A percentile compares a stretch with the other conserved stretches of the same genome.
phyloP scores from a whole-genome alignment of 1,140 invertebrate species.

The Diabrotica undecimpunctata region DNA sequence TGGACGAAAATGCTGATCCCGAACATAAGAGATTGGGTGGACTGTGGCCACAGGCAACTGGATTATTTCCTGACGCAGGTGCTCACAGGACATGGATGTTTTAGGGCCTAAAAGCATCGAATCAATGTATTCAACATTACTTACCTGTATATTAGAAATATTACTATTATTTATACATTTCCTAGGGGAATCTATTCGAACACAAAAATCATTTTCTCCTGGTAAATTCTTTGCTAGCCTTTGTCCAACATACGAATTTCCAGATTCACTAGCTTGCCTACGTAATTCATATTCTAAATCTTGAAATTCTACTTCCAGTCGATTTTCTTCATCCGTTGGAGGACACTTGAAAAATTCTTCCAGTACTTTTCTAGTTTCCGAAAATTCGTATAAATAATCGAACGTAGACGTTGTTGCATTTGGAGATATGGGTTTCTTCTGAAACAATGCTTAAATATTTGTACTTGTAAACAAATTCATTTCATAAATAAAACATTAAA shows the following conservation, averaged over 20 bases:
- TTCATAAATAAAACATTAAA: no score
- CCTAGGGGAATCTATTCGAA: conserved; percentile 53
- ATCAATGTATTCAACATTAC: conserved; percentile 10
- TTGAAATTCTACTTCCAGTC: conserved; percentile 47
- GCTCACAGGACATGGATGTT: no score
- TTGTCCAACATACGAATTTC: conserved; percentile 79
- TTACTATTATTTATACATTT: conserved; percentile 54
- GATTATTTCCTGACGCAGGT: no score
- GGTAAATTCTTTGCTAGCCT: conserved; percentile 63
- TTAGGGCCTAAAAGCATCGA: no score
- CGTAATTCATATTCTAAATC: conserved; percentile 82
- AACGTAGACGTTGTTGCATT: conserved; percentile 56
- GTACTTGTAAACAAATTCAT: no score
- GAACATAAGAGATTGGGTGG: no score
- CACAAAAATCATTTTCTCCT: conserved; percentile 41
- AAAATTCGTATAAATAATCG: conserved; percentile 86
- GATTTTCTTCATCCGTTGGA: conserved; percentile 56
- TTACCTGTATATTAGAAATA: conserved; percentile 53
- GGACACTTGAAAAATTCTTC: conserved; percentile 89
- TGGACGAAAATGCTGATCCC: no score
- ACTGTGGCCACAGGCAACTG: no score
- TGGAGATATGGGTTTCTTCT: conserved; percentile 28
- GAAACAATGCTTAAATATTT: neutral
- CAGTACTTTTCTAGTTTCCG: conserved; percentile 83
- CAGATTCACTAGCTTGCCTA: conserved; percentile 55